Evolutionary conservation across 2,888 invertebrate genomes (phyloP), one percentile per base, ranked within the genome.

Genomic region (Dasypolia templi): DNA sequence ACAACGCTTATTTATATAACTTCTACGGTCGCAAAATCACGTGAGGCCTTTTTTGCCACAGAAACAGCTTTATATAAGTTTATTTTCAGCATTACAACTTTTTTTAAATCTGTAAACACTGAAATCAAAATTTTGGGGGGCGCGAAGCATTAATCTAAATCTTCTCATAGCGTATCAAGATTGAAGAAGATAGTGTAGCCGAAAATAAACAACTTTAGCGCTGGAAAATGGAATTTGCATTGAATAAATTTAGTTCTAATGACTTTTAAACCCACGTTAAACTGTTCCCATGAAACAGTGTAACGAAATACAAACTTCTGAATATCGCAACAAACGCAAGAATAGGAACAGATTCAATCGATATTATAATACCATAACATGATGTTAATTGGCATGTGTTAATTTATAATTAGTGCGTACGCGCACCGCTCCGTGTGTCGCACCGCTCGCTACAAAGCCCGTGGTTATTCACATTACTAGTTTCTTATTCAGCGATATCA

Each of bases 401-500:
- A 59, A 62, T 55, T 35, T 65, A 71, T 79, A 51, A 75, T 69
- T 69, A 72, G 68, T 46, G 51, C n/a, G 19, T 17, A 0, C 44
- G 56, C 39, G 58, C 51, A n/a, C 49, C 83, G 81, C 81, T 80
- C 72, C 59, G 69, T 61, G 72, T 22, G 44, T 70, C 87, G 83
- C 83, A 75, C 69, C 80, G 83, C 85, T 86, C 79, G 66, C 56
- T 65, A 83, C 83, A 69, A 78, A 76, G 73, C 69, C 58, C 69
- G 64, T 67, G 75, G 79, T 77, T 79, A 81, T 79, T 76, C 76
- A 81, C 75, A 82, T 77, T 75, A 75, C 72, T 69, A 67, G 84
- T 84, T 84, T 85, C 81, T 80, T 78, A 79, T 83, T 83, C 79
- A 81, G 75, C 83, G 66, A 82, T 82, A 88, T 86, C 84, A 87